These are phyloP conservation scores for Lasioglossum albipes DNA, from an alignment of 1,140 invertebrate genomes.

Conservation along the genomic window DNA sequence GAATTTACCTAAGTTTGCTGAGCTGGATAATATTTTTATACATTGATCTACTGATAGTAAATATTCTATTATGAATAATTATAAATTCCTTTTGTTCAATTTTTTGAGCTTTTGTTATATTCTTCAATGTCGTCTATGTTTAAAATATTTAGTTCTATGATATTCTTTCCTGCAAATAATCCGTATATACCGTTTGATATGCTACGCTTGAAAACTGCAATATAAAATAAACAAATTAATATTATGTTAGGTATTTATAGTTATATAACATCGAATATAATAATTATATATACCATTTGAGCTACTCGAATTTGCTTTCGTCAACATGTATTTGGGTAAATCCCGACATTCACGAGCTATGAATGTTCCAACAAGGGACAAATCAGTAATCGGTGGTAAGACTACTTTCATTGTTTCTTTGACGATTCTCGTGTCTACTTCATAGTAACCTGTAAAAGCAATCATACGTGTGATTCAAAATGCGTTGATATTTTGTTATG, in stretches of 20 bases:
- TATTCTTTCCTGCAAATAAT: constrained; percentile 87
- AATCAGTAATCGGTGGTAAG: constrained; percentile 86
- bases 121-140: constrained; percentile 80
- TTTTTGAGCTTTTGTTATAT: constrained; percentile 58
- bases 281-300: constrained; percentile 34
- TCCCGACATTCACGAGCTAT: constrained; percentile 86
- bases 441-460: constrained; percentile 85
- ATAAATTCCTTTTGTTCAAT: constrained; percentile 52
- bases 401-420: constrained; percentile 88
- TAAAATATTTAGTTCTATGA: constrained; percentile 86
- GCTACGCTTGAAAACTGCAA: constrained; percentile 87
- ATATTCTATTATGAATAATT: constrained; percentile 62
- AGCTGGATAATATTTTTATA: constrained; percentile 57
- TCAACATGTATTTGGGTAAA: constrained; percentile 87
- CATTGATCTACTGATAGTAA: constrained; percentile 60
- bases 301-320: constrained; percentile 80
- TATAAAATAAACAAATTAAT: constrained; percentile 19
- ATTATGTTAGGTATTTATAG: not conserved
- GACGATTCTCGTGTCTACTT: constrained; percentile 89
- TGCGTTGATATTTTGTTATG: too few relatives aligned
- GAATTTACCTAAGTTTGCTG: constrained; percentile 54
- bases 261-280: constrained; percentile 27
- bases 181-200: constrained; percentile 83
- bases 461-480: not conserved
- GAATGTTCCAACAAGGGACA: constrained; percentile 84